Conservation (phyloP, 2,888 invertebrate genomes). For the Drymonia ruficornis region DNA sequence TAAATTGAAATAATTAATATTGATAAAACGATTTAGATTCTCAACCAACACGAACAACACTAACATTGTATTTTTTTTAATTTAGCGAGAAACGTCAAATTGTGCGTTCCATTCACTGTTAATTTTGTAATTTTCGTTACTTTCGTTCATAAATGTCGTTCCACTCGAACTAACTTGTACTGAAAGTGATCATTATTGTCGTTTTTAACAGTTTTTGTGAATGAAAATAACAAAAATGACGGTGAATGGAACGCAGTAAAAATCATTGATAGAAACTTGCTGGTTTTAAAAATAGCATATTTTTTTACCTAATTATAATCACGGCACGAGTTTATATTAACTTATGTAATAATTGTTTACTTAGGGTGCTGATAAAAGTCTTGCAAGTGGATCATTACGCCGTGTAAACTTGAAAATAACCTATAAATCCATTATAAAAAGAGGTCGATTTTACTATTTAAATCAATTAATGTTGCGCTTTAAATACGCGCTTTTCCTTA, state of each 20-base stretch:
- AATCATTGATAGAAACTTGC: background rate
- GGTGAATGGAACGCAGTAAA: no score
- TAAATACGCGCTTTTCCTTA: background rate
- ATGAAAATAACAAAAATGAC: no score
- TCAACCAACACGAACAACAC: no score
- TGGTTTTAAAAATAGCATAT: background rate
- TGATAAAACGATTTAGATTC: no score
- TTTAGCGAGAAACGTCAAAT: conserved; percentile 1
- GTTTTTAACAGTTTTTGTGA: no score
- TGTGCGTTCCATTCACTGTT: no score
- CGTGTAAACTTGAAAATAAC: background rate
- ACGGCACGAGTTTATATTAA: background rate
- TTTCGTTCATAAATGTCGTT: no score
- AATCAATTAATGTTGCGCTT: background rate
- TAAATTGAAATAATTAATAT: no score
- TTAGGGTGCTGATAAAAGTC: background rate
- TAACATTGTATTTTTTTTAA: background rate
- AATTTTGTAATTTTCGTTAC: no score
- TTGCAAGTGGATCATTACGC: background rate
- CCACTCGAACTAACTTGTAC: no score
- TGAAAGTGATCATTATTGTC: no score
- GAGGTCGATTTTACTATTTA: no score
- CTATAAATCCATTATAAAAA: background rate
- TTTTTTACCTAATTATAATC: background rate
- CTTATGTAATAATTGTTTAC: background rate